Evolutionary conservation across 1,140 invertebrate genomes (phyloP), one percentile per base, ranked within the genome.

Genomic region (Hyphantria cunea): DNA sequence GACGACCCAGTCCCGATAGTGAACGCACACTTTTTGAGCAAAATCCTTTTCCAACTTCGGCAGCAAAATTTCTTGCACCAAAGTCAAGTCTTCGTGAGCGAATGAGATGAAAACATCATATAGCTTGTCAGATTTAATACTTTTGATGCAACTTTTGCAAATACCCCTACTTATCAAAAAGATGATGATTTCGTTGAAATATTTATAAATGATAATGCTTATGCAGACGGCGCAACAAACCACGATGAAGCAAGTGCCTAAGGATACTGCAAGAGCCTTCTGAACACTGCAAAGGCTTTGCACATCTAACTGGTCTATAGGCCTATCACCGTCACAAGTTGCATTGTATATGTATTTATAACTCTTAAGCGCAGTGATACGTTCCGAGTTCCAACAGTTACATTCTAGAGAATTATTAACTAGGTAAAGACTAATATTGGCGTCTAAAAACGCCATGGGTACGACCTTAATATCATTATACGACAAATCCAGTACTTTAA

Each of bases 401-500:
- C 81, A 84, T 0, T 13, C 32, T 3, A 82, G 53, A 0, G 59
- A 62, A 51, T 84, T 82, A 8, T 65, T 49, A 0, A 63, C 34
- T 8, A 84, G 45, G 6, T 52, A 41, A 2, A 84, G 9, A 0
- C 34, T 65, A 7, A 62, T 58, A 52, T 74, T 70, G 0, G 14
- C 12, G 1, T 37, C 7, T 6, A 80, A 34, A 0, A 82, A 42
- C 2, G 45, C 50, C 0, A 47, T 10, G 0, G 81, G 81, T 0
- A 71, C 64, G 0, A 34, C 8, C 0, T 10, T 47, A 3, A 84
- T 33, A 0, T 42, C 42, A 31, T 84, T 82, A n/a, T 66, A 12
- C 0, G 64, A 62, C 15, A 84, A 52, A 50, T 84, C 74, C 7
- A 84, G 14, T 1, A 39, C 14, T 42, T 42, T 44, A 0, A 75